Conservation (phyloP, 2,113 vertebrate species). For the Thermophis baileyi region DNA sequence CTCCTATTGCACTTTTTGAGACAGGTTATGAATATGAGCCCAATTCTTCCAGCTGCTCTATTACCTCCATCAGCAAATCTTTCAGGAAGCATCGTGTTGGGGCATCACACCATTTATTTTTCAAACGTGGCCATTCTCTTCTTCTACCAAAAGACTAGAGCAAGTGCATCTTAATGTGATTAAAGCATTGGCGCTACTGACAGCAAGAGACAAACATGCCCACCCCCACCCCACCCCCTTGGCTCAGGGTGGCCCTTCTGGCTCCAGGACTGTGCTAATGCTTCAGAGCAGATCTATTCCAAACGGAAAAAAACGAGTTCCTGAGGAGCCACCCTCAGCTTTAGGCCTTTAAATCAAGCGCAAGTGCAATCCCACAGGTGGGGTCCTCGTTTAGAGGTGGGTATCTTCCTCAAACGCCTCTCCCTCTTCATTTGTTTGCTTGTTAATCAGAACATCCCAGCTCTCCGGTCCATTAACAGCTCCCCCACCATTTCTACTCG, state of each 20-base stretch:
- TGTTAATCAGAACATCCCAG: constrained; percentile 91
- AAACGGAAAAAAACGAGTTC: constrained; percentile 48
- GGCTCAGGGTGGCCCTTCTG: constrained; percentile 44
- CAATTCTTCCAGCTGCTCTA: constrained; percentile 5
- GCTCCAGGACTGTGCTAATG: constrained; percentile 41
- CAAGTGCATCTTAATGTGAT: constrained; percentile 67
- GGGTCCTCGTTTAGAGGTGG: constrained; percentile 79
- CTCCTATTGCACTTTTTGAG: constrained; percentile 29
- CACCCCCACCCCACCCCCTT: constrained; percentile 53
- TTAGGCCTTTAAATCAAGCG: constrained; percentile 39
- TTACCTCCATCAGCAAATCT: background rate
- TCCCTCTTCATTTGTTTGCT: constrained; percentile 82
- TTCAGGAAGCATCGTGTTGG: constrained; percentile 5
- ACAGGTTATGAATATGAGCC: background rate
- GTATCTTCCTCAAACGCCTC: constrained; percentile 94
- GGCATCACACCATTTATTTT: constrained; percentile 19
- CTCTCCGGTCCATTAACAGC: constrained; percentile 72
- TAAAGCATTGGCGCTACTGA: constrained; percentile 66
- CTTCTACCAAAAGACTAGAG: constrained; percentile 53
- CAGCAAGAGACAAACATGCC: constrained; percentile 57
- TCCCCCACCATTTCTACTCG: constrained; percentile 84
- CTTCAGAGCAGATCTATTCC: constrained; percentile 40
- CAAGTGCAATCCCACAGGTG: constrained; percentile 39
- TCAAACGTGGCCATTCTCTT: constrained; percentile 37
- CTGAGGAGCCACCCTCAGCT: constrained; percentile 58